Evolutionary conservation across 2,888 invertebrate genomes (phyloP).

Genomic region (Punctoribates punctum): DNA sequence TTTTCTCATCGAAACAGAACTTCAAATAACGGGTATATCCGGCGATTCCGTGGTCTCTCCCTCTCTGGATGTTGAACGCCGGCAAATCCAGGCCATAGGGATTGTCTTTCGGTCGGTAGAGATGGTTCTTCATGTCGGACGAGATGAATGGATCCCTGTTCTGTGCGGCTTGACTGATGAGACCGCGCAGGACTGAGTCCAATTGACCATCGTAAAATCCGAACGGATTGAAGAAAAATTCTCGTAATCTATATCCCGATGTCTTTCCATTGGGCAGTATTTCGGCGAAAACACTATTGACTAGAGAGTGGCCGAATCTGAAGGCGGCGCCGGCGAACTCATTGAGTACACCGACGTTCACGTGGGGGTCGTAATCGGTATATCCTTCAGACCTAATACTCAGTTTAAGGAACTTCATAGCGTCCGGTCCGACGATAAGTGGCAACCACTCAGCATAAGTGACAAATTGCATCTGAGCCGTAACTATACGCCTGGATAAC

Average conservation of each 20-base stretch:
- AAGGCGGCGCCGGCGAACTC: conserved; percentile 79
- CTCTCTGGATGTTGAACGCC: conserved; percentile 72
- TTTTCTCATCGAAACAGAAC: conserved; percentile 65
- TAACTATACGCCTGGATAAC: conserved; percentile 52
- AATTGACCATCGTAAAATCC: conserved; percentile 51
- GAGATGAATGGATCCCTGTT: conserved; percentile 56
- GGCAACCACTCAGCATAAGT: conserved; percentile 61
- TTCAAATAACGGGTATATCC: conserved; percentile 73
- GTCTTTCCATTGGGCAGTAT: conserved; percentile 69
- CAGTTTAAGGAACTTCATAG: conserved; percentile 48
- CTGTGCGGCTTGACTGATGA: conserved; percentile 56
- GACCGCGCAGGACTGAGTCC: conserved; percentile 56
- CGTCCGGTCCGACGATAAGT: conserved; percentile 64
- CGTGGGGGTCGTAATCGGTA: conserved; percentile 61
- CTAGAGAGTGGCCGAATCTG: conserved; percentile 54
- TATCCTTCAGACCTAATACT: conserved; percentile 67
- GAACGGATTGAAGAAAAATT: conserved; percentile 79
- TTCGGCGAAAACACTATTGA: conserved; percentile 75
- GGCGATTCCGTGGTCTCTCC: conserved; percentile 71
- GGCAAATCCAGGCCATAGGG: conserved; percentile 75
- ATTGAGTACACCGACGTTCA: conserved; percentile 75
- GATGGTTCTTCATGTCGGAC: conserved; percentile 55
- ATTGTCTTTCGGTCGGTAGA: conserved; percentile 80
- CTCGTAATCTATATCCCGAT: conserved; percentile 62
- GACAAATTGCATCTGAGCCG: conserved; percentile 58